Base-by-base conservation (phyloP, 2,797 vertebrate genomes). In the Lacerta viridis region DNA sequence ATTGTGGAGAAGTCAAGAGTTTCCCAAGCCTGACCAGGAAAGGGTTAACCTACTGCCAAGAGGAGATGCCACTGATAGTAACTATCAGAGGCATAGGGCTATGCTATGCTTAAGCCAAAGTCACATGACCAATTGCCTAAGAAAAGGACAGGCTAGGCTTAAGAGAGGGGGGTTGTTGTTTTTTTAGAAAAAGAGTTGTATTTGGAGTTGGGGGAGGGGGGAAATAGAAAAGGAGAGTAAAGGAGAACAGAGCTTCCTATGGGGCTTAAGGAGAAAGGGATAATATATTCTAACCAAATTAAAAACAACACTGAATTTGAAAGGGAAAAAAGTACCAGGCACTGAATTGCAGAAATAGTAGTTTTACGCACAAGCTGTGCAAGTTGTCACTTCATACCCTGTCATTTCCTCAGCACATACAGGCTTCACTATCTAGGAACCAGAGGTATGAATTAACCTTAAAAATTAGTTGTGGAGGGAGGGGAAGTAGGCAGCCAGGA, bases 91-190 rank as follows among this genome's bases (percentile, higher is more conserved):
- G 36, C n/a, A 66, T n/a, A 78, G 36, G n/a, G 9, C 39, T 68
- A 33, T 83, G 83, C 55, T 85, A 17, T 39, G 55, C 50, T 85
- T 85, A 85, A 71, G 43, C 43, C 76, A 83, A 15, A 69, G 76
- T 86, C 85, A 79, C 85, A 79, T 86, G 85, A 69, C 76, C 85
- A 69, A 86, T 69, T 80, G 75, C 76, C 43, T 86, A 69, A 79
- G 69, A 86, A 86, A 79, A 78, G 75, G 64, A 18, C 84, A 69
- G 55, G 75, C 64, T 69, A 55, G 25, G 76, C 76, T 86, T 80
- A 25, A 69, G n/a, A 80, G 64, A 27, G 43, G 43, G 84, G 75
- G 18, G 55, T 41, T 75, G 33, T 33, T 33, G 33, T 33, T 75
- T 43, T 85, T 61, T 75, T n/a, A 33, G 55, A 66, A 43, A 76